phyloP scores from a whole-genome alignment of 2,113 vertebrate species.

The Heterochromis multidens region DNA sequence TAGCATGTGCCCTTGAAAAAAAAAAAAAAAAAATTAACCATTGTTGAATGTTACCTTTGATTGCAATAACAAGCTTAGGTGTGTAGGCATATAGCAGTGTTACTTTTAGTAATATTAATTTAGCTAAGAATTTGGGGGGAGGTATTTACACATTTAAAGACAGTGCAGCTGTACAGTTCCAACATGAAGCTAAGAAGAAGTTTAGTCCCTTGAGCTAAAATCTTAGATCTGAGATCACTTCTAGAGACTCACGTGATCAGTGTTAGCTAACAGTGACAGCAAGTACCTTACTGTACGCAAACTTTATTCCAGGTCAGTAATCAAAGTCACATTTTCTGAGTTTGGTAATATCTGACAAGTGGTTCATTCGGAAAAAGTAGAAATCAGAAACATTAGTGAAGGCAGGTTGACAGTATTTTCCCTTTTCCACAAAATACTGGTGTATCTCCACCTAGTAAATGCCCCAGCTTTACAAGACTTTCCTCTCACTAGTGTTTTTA shows the following conservation, averaged over 20 bases:
- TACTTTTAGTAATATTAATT: neutral
- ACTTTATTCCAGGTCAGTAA: slow-evolving; percentile 14
- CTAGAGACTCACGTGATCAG: slow-evolving; percentile 24
- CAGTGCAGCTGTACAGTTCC: neutral
- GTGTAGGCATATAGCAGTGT: neutral
- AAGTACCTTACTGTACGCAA: slow-evolving; percentile 6
- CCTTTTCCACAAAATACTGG: slow-evolving; percentile 5
- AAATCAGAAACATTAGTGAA: slow-evolving; percentile 40
- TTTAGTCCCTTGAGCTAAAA: neutral
- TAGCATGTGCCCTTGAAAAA: no score
- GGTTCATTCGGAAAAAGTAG: slow-evolving; percentile 1
- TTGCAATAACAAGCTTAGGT: neutral
- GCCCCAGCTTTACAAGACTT: neutral
- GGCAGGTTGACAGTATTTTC: slow-evolving; percentile 4
- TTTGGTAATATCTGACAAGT: neutral
- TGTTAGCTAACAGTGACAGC: slow-evolving; percentile 8
- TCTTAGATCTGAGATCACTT: neutral
- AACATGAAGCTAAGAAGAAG: neutral
- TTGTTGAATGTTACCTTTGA: neutral
- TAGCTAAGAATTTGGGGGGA: neutral
- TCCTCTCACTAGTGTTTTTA: neutral
- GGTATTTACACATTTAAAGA: neutral
- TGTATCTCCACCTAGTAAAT: slow-evolving; percentile 2
- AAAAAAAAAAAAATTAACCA: no score
- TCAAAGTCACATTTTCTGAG: slow-evolving; percentile 38